Evolutionary conservation across 2,113 vertebrate species (phyloP).

Genomic region (Anser cygnoides): DNA sequence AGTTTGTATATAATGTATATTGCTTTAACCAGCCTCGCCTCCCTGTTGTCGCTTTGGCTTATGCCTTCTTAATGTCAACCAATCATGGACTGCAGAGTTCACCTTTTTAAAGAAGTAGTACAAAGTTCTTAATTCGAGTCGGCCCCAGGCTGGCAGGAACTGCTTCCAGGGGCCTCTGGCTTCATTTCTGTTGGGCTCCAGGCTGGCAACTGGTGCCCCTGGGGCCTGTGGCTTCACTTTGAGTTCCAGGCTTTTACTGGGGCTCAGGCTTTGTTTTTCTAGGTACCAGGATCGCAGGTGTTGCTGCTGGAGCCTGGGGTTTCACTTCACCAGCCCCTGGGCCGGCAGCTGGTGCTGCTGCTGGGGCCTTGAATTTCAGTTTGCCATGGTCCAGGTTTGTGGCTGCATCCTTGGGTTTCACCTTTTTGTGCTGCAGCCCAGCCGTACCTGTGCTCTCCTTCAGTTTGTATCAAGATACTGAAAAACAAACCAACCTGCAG

Average conservation of each 20-base stretch:
- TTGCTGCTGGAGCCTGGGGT: constrained; percentile 42
- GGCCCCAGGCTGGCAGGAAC: neutral
- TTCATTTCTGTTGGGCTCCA: constrained; percentile 50
- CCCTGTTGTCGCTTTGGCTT: constrained; percentile 74
- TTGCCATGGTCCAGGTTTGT: constrained; percentile 35
- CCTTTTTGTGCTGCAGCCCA: constrained; percentile 22
- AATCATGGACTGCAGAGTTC: constrained; percentile 71
- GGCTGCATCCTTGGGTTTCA: constrained; percentile 47
- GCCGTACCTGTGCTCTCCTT: constrained; percentile 51
- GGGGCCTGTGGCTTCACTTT: constrained; percentile 28
- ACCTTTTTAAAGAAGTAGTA: constrained; percentile 68
- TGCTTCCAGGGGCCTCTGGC: neutral
- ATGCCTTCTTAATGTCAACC: constrained; percentile 78
- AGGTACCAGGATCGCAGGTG: constrained; percentile 47
- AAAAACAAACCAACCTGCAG: constrained; percentile 53
- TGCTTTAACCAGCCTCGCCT: constrained; percentile 77
- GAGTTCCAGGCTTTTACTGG: constrained; percentile 36
- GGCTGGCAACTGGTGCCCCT: constrained; percentile 36
- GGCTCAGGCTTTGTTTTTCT: constrained; percentile 31
- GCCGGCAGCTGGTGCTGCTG: constrained; percentile 49
- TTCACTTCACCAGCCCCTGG: constrained; percentile 22
- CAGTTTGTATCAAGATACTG: constrained; percentile 53
- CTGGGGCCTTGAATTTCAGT: constrained; percentile 47
- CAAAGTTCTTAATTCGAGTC: constrained; percentile 44
- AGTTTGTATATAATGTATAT: constrained; percentile 83